Base-by-base conservation (phyloP, 2,888 invertebrate genomes). In the Saturnia pavonia region DNA sequence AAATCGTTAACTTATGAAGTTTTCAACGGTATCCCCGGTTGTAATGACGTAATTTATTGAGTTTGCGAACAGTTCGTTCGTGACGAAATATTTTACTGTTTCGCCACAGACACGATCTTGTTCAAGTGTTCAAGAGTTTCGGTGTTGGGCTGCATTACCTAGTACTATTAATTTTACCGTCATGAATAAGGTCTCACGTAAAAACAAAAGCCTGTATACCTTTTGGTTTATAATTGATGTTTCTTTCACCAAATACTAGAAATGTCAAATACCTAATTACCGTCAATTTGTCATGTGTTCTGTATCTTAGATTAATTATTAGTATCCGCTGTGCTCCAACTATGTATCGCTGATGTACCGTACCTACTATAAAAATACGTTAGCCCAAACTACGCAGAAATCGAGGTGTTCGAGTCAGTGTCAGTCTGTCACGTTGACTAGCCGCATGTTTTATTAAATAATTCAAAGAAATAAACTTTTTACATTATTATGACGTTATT, bases 81-180 rank as follows among this genome's bases (percentile, higher is more conserved):
- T 82, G 82, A 79, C 80, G 83, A 85, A 85, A 86, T 87, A 86
- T 87, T 85, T 83, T 82, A 84, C 80, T 78, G 82, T 81, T 71
- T 60, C 66, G 70, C 69, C 67, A 63, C 69, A 70, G 72, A 73
- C 74, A 66, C 74, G 73, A 69, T 66, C 69, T 78, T 78, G 75
- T 81, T 86, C 77, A 81, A 88, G 85, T 83, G 83, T 78, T 82
- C 82, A 82, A 82, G 83, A 85, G 82, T 86, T 89, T 86, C 75
- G 80, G 87, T 88, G 88, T 88, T 87, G 85, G 82, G 82, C 81
- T 82, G 82, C 79, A 83, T 85, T 80, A 80, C n/a, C n/a, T n/a
- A n/a, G n/a, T n/a, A n/a, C 74, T 40, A 22, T 42, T 42, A 16
- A 69, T 40, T 70, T 42, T 48, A 45, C 77, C 69, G 34, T 27